These are phyloP conservation scores for Drosophila sturtevanti DNA, from an alignment of 1,140 invertebrate species.

Conservation along the genomic window DNA sequence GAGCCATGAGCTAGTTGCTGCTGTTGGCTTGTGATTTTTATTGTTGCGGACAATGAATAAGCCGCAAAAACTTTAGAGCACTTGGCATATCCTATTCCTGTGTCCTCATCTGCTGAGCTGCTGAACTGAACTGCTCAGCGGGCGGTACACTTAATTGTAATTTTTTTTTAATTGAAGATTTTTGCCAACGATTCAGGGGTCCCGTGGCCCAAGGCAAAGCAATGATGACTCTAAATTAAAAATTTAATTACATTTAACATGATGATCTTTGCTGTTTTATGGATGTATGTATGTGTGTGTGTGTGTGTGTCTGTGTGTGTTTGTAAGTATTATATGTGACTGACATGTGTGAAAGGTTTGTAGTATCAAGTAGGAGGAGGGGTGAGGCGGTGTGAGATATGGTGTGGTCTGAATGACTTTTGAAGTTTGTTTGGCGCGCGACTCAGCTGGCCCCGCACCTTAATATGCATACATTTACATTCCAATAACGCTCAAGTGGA, in stretches of 20 bases:
- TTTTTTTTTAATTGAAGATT: slow-evolving; percentile 69
- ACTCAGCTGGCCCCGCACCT: slow-evolving; percentile 31
- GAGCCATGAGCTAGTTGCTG: slow-evolving; percentile 6
- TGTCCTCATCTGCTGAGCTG: slow-evolving; percentile 27
- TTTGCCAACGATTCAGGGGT: slow-evolving; percentile 54
- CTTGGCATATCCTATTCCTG: slow-evolving; percentile 78
- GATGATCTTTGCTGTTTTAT: slow-evolving; percentile 57
- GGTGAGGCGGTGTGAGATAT: not conserved
- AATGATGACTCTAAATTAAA: slow-evolving; percentile 68
- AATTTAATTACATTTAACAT: slow-evolving; percentile 80
- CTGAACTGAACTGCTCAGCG: slow-evolving; percentile 40
- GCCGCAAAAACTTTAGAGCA: slow-evolving; percentile 73
- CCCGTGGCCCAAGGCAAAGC: slow-evolving; percentile 17
- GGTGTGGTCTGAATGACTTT: slow-evolving; percentile 65
- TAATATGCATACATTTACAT: slow-evolving; percentile 80
- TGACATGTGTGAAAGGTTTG: slow-evolving; percentile 14
- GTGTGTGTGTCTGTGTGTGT: slow-evolving; percentile 4
- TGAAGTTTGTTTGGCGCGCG: slow-evolving; percentile 70
- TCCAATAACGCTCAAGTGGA: slow-evolving; percentile 80
- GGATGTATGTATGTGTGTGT: slow-evolving; percentile 13
- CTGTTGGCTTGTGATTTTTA: slow-evolving; percentile 49
- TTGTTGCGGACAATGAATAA: slow-evolving; percentile 78
- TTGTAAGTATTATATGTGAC: not conserved
- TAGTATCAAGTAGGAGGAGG: not conserved
- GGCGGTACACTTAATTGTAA: slow-evolving; percentile 69